Percentiles rank a stretch among this genome's conserved stretches.
Conservation (phyloP, 2,888 invertebrate species). For the Drosophila eohydei region DNA sequence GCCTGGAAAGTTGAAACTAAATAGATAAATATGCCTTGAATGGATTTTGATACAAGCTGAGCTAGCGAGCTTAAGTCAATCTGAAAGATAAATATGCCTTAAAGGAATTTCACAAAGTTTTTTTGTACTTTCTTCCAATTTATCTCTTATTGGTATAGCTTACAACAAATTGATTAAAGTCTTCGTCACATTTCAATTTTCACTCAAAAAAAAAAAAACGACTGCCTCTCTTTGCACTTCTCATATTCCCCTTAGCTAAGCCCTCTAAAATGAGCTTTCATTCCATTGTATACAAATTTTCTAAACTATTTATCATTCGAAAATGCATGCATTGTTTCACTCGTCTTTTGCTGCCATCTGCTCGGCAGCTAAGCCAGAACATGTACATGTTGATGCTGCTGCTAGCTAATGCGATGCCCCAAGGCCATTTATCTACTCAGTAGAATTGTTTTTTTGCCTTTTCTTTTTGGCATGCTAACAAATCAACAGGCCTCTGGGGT, state of each 20-base stretch:
- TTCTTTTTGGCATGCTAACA: conserved; percentile 47
- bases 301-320: conserved; percentile 12
- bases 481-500: conserved; percentile 70
- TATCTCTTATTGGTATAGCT: too few relatives aligned
- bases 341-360: conserved; percentile 8
- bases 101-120: neutral
- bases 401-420: conserved; percentile 45
- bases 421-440: conserved; percentile 64
- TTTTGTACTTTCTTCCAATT: too few relatives aligned
- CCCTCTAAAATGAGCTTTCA: neutral
- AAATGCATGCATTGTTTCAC: conserved; percentile 39
- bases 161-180: too few relatives aligned
- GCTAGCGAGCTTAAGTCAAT: neutral
- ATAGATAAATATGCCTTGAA: neutral
- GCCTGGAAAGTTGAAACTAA: neutral
- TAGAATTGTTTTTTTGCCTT: conserved; percentile 61
- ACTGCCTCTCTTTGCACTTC: neutral
- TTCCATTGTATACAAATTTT: neutral
- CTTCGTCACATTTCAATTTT: too few relatives aligned
- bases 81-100: neutral
- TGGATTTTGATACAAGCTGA: too few relatives aligned
- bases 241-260: neutral
- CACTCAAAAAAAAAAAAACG: neutral
- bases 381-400: conserved; percentile 28
- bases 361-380: conserved; percentile 1